Conservation (phyloP, 2,888 invertebrate species). For the Cremastobaeus sp. region DNA sequence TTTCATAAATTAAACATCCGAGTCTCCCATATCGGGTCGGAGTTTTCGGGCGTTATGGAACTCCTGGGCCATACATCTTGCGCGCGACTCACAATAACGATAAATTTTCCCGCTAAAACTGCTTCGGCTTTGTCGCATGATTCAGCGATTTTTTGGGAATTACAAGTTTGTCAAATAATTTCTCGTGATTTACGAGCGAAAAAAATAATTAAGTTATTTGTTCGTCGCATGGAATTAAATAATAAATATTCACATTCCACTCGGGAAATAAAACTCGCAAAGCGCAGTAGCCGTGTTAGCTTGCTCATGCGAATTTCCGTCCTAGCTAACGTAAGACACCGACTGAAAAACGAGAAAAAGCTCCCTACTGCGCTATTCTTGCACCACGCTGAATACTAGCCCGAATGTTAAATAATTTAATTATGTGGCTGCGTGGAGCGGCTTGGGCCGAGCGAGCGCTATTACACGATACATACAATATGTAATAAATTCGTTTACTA, state of each 20-base stretch:
- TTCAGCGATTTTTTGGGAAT: conserved; percentile 27
- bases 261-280: no score
- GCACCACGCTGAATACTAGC: background rate
- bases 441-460: no score
- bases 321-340: background rate
- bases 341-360: background rate
- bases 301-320: no score
- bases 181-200: background rate
- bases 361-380: background rate
- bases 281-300: no score
- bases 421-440: no score
- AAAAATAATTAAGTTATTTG: no score
- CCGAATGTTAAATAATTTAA: conserved; percentile 12
- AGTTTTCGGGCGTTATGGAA: conserved; percentile 16
- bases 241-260: no score
- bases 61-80: conserved; percentile 17
- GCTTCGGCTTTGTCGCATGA: conserved; percentile 12
- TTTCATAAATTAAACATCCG: conserved; percentile 47
- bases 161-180: conserved; percentile 7
- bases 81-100: conserved; percentile 26
- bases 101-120: conserved; percentile 23
- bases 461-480: background rate
- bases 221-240: no score
- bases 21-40: conserved; percentile 17
- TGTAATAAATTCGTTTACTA: background rate